Base-by-base conservation (phyloP, 2,797 vertebrate species). In the Lophius americanus region DNA sequence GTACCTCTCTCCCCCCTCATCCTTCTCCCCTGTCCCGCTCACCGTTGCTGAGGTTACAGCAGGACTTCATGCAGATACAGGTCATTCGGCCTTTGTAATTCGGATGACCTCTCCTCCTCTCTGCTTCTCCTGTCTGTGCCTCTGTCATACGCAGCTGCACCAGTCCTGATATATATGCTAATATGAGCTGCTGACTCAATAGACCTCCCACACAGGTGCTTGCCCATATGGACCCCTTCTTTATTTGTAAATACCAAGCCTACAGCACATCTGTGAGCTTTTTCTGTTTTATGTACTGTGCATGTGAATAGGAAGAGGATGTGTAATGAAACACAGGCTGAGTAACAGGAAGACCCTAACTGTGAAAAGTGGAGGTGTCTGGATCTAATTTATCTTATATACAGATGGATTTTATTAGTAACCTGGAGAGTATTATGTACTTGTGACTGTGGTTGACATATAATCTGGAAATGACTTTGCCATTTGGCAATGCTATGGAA, bases 1-100 rank as follows among this genome's bases (percentile, higher is more conserved):
- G 42, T 42, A 47, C 36, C 23, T 62, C 55, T 56, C 60, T 52
- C 59, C 54, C 36, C n/a, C 32, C 55, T 63, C 32, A 49, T 12
- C 52, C 50, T 54, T 59, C 62, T 72, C 59, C 49, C 41, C 9
- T 64, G 67, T 79, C 71, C 14, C 59, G 63, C 47, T 42, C 67
- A 60, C 57, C 0, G 84, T 90, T 89, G 85, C 88, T 56, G 70
- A 67, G 87, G 88, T 88, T 86, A 91, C 91, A 62, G 74, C 72
- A 55, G 64, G 83, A 75, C 76, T 68, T 69, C 65, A 74, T 60
- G 76, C 39, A 4, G 72, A 74, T 78, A 68, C 61, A 81, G 75
- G 73, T 70, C 84, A 68, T 69, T 65, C 48, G 56, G 64, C 59
- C 83, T 90, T 88, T 86, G 80, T 88, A 82, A 61, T 71, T 69